Percentiles rank a stretch among this genome's conserved stretches.
phyloP scores from a whole-genome alignment of 30 jellyfish, hydroid and myxozoan species.

The Chironex yamaguchii region DNA sequence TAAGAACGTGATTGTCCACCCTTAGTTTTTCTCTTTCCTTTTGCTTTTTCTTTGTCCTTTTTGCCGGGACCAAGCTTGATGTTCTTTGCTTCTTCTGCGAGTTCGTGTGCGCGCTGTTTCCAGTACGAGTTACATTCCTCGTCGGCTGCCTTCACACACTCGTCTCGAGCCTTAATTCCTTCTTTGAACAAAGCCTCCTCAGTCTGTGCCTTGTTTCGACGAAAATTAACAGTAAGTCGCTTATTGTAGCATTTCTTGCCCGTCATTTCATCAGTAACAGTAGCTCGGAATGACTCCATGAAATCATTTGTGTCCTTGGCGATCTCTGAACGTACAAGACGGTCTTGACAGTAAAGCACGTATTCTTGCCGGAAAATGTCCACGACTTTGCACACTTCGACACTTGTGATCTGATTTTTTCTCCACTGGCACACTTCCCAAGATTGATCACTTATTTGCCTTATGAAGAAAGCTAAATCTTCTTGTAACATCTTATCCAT shows the following conservation, averaged over 20 bases:
- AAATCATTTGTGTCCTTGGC: background rate
- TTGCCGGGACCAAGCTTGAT: background rate
- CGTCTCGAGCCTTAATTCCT: background rate
- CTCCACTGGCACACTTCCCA: background rate
- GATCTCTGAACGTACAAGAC: background rate
- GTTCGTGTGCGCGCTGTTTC: background rate
- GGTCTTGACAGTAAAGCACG: background rate
- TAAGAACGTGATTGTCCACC: no score
- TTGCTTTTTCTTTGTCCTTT: background rate
- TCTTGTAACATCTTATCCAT: background rate
- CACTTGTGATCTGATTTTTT: background rate
- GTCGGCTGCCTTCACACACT: background rate
- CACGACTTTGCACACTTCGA: background rate
- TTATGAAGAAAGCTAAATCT: background rate
- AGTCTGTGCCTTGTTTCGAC: background rate
- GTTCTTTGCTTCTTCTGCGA: background rate
- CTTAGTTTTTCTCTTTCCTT: background rate
- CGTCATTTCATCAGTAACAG: background rate
- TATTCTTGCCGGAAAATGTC: background rate
- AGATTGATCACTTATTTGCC: background rate
- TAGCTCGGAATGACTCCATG: background rate
- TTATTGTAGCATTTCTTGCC: background rate
- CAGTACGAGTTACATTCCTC: background rate
- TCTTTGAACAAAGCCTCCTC: background rate
- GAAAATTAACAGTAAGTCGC: background rate